phyloP scores from a whole-genome alignment of 2,113 vertebrate species.

The Malaclemys terrapin region DNA sequence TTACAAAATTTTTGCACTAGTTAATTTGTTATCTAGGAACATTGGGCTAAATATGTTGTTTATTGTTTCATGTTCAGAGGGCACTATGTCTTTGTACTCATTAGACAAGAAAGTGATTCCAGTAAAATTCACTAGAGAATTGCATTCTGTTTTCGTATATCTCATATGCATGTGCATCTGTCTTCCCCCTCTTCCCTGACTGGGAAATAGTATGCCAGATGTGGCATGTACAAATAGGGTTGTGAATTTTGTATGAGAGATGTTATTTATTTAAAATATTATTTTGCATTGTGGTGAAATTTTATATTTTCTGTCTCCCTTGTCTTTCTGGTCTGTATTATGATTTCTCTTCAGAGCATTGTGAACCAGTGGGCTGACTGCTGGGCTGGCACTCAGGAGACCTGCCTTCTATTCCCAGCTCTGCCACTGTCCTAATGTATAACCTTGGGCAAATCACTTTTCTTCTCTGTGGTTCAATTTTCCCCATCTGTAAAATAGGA shows the following conservation, averaged over 20 bases:
- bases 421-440: background rate
- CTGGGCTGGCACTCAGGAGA: background rate
- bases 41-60: background rate
- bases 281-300: background rate
- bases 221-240: background rate
- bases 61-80: background rate
- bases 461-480: background rate
- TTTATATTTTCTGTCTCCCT: accelerated
- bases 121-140: background rate
- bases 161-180: background rate
- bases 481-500: background rate
- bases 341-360: background rate
- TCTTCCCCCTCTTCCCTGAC: background rate
- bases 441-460: background rate
- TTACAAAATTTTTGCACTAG: accelerated
- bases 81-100: background rate
- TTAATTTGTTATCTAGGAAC: background rate
- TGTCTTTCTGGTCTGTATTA: background rate
- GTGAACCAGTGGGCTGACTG: background rate
- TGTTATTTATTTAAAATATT: background rate
- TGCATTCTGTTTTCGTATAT: background rate
- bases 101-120: background rate
- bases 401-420: background rate
- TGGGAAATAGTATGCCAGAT: background rate
- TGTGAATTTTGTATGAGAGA: background rate